These are phyloP conservation scores for Habroteleia sp. DNA, from an alignment of 2,888 invertebrate genomes.

Conservation along the genomic window DNA sequence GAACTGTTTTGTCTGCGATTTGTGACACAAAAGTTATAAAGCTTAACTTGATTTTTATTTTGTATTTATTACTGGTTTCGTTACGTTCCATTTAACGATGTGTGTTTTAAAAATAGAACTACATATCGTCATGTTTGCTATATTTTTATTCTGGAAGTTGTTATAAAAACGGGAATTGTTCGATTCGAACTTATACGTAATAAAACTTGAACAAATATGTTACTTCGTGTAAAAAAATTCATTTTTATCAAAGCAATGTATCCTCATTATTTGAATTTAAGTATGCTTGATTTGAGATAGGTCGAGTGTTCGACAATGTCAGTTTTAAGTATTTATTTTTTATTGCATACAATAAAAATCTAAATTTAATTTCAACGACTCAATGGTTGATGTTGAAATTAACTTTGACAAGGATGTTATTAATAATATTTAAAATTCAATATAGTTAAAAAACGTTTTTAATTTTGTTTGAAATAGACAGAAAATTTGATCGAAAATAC, in stretches of 20 bases:
- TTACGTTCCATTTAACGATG: constrained; percentile 29
- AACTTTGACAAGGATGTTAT: too few species aligned
- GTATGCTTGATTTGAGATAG: too few species aligned
- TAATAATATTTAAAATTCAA: too few species aligned
- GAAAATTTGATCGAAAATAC: constrained; percentile 30
- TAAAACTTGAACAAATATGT: too few species aligned
- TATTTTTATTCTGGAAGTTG: constrained; percentile 5
- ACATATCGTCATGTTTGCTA: not conserved
- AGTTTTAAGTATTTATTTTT: not conserved
- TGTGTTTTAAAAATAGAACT: constrained; percentile 1
- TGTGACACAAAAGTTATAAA: constrained; percentile 29
- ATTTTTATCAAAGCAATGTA: too few species aligned
- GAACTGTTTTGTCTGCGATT: constrained; percentile 38
- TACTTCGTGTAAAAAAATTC: not conserved
- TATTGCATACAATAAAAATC: too few species aligned
- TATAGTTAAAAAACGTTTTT: too few species aligned
- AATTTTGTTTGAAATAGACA: too few species aligned
- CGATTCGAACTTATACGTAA: too few species aligned
- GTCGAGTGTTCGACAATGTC: not conserved
- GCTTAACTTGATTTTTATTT: constrained; percentile 33
- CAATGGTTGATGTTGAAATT: too few species aligned
- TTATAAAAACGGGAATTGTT: not conserved
- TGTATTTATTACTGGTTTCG: constrained; percentile 26
- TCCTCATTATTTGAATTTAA: too few species aligned
- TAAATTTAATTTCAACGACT: too few species aligned